Evolutionary conservation across 2,888 invertebrate species (phyloP).

Genomic region (Galerucella nymphaeae): DNA sequence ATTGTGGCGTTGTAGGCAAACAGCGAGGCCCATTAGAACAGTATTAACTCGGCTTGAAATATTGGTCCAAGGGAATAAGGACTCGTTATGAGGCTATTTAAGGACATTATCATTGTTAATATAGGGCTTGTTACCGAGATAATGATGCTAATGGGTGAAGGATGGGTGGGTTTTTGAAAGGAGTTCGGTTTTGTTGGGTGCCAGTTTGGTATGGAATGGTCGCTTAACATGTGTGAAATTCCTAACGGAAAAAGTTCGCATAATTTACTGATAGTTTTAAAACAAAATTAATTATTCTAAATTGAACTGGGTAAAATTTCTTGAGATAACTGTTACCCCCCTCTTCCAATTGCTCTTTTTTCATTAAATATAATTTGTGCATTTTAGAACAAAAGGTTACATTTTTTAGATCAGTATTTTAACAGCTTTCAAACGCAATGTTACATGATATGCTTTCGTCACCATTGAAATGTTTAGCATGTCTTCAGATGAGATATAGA

Average conservation of each 20-base stretch:
- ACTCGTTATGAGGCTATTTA: conserved; percentile 57
- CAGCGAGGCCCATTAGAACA: conserved; percentile 58
- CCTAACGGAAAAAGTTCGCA: conserved; percentile 6
- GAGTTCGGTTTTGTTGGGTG: conserved; percentile 10
- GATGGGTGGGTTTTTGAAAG: conserved; percentile 20
- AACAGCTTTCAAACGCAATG: no score
- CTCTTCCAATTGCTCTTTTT: no score
- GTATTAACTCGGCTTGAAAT: conserved; percentile 57
- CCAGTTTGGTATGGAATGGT: not conserved
- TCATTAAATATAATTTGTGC: no score
- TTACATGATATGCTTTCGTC: no score
- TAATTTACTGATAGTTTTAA: not conserved
- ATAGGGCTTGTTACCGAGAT: conserved; percentile 47
- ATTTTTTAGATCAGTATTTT: no score
- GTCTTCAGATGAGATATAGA: no score
- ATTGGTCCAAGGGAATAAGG: conserved; percentile 50
- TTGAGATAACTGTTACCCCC: no score
- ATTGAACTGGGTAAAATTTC: not conserved
- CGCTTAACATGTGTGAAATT: conserved; percentile 12
- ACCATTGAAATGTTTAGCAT: no score
- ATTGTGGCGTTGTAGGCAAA: conserved; percentile 60
- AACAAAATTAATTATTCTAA: not conserved
- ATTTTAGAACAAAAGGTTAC: no score
- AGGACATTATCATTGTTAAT: conserved; percentile 50
- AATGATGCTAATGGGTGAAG: conserved; percentile 48